Evolutionary conservation across 2,888 invertebrate species (phyloP), one percentile per base, ranked within the genome.

Genomic region (Taphrorychus bicolor): DNA sequence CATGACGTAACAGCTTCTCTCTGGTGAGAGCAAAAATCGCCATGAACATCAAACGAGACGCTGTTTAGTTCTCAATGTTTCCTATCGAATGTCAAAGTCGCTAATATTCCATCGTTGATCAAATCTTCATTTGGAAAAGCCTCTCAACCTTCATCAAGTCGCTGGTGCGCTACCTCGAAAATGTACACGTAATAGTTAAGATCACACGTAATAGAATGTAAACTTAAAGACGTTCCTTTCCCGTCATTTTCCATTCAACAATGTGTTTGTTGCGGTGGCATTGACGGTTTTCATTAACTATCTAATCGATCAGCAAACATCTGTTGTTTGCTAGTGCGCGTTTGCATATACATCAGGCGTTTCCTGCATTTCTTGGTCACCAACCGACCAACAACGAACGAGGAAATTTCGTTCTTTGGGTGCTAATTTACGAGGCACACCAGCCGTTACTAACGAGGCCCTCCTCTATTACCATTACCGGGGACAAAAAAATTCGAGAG

Each of bases 271-370:
- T 48, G 21, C 14, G 59, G 14, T 53, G 52, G 58, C 64, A 64
- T 59, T 65, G 65, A 59, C 59, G 41, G 32, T 65, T 64, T 59
- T 51, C 65, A 65, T 59, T 52, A 59, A 65, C 65, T 58, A 40
- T 64, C 58, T 58, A 64, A 58, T 51, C 54, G 53, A 65, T 65
- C 59, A 21, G 59, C 65, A 59, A 65, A 65, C 65, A 65, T 59
- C 59, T 64, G 59, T 59, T 59, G 65, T 65, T 58, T 59, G 52
- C 53, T 19, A 51, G 45, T 65, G 14, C 16, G 17, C 45, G 14
- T 16, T 45, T 45, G 45, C 45, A 45, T 45, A n/a, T n/a, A 17
- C 52, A 58, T 64, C 63, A 63, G 17, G 21, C 45, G 22, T 63
- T 63, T 63, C 63, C 63, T 63, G 56, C 17, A 57, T 57, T 48